Percentiles rank a stretch among this genome's conserved stretches.
Conservation (phyloP, 1,140 invertebrate genomes). For the Eumeta japonica region DNA sequence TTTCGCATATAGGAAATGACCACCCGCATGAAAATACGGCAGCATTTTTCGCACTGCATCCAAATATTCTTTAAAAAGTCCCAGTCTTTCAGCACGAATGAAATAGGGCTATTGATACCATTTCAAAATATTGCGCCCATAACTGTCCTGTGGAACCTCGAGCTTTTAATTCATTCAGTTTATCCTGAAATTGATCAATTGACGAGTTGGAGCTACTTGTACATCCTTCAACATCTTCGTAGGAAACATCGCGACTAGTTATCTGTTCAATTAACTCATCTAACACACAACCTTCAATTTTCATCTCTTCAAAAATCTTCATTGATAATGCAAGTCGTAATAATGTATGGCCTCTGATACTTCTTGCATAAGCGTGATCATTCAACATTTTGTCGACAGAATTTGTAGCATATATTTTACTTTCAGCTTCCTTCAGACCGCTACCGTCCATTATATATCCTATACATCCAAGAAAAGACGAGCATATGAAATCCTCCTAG, state of each 20-base stretch:
- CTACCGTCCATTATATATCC: constrained; percentile 42
- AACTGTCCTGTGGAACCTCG: constrained; percentile 34
- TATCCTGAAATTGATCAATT: constrained; percentile 24
- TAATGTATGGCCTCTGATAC: constrained; percentile 35
- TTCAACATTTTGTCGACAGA: constrained; percentile 38
- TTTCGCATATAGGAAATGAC: constrained; percentile 52
- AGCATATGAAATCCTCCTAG: constrained; percentile 39
- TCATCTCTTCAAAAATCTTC: constrained; percentile 22
- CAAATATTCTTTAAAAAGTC: constrained; percentile 33
- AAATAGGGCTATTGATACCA: constrained; percentile 35
- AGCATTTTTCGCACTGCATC: constrained; percentile 37
- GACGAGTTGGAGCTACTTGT: constrained; percentile 19
- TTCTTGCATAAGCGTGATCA: constrained; percentile 24
- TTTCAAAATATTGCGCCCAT: constrained; percentile 47
- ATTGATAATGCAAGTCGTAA: constrained; percentile 23
- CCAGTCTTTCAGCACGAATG: constrained; percentile 35
- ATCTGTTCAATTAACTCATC: constrained; percentile 26
- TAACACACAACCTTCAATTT: constrained; percentile 17
- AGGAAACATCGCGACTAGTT: constrained; percentile 22
- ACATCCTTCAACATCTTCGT: constrained; percentile 27
- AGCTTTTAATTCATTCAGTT: constrained; percentile 24
- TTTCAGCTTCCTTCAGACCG: constrained; percentile 32
- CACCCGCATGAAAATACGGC: constrained; percentile 44
- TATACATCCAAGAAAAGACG: constrained; percentile 37
- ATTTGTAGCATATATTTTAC: constrained; percentile 28